Evolutionary conservation across 2,113 vertebrate species (phyloP).

Genomic region (Syngnathus floridae): DNA sequence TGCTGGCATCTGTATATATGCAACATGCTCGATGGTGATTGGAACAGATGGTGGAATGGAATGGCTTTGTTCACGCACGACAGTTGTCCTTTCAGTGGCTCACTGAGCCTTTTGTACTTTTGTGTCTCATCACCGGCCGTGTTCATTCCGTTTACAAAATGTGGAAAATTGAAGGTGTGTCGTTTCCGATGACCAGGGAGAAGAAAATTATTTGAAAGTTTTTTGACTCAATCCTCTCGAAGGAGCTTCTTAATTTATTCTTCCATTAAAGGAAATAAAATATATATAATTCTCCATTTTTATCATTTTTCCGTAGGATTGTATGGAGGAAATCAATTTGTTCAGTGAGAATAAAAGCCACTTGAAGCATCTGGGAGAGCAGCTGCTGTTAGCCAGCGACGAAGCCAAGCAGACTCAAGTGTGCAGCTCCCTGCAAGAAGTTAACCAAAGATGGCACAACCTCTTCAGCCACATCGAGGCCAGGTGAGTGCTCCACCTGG

Average conservation of each 20-base stretch:
- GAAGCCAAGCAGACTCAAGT: constrained; percentile 76
- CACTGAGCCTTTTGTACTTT: constrained; percentile 29
- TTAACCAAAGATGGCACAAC: constrained; percentile 86
- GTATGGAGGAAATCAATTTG: constrained; percentile 91
- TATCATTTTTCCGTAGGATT: constrained; percentile 73
- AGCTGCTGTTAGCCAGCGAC: constrained; percentile 81
- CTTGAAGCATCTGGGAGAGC: constrained; percentile 84
- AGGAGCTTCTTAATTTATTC: not conserved
- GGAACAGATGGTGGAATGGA: constrained; percentile 45
- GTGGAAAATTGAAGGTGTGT: not conserved
- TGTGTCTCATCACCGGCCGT: constrained; percentile 6
- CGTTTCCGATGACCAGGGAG: no score
- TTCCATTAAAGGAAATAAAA: no score
- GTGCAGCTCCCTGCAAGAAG: constrained; percentile 78
- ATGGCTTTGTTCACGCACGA: constrained; percentile 33
- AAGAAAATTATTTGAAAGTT: not conserved
- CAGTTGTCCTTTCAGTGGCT: constrained; percentile 31
- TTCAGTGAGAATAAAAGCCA: constrained; percentile 88
- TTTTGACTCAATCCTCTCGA: not conserved
- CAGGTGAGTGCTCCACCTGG: constrained; percentile 73
- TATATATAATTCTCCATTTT: no score
- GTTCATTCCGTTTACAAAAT: constrained; percentile 15
- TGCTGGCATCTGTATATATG: constrained; percentile 15
- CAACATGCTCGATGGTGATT: constrained; percentile 15
- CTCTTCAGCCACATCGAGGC: constrained; percentile 85